Base-by-base conservation (phyloP, 2,113 vertebrate genomes). In the Cynoglossus semilaevis region DNA sequence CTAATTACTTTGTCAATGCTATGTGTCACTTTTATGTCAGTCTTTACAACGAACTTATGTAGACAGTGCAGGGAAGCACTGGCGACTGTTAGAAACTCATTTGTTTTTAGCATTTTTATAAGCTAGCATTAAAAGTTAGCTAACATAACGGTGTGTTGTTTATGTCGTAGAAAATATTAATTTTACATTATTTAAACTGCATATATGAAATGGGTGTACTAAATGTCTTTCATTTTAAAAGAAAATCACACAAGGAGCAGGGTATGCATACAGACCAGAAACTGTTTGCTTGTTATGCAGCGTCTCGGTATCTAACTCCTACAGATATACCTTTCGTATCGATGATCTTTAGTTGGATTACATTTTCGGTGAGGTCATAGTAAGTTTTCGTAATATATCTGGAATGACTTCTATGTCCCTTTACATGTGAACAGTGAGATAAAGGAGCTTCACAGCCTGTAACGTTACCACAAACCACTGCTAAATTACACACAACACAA, bases 21-120 rank as follows among this genome's bases (percentile, higher is more conserved):
- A 1, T 42, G 3, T 53, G 29, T 49, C 41, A 12, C 14, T 15
- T 44, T 44, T 2, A 15, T 50, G 7, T 17, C 1, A 22, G 34
- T 38, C 7, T 37, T 16, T 19, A 45, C 0, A 2, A 52, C 12
- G 42, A 44, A 67, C 8, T 45, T 43, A 41, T 1, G 0, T 37
- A 42, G 15, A 45, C 5, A 52, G 16, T 7, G 6, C 8, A n/a
- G 8, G 19, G 16, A 56, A 8, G 7, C 52, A 22, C 15, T 49
- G 13, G 1, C 15, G 9, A 71, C 51, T 52, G 57, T 54, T 49
- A 58, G 40, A 54, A 63, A 57, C 69, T n/a, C 57, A 40, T 17
- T 77, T 82, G 80, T 85, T 85, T 83, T 76, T 79, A 85, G 74
- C 85, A 69, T 34, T 38, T 44, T 61, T 19, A 16, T 41, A 53